A percentile compares a stretch with the other conserved stretches of the same genome.
These are phyloP conservation scores for Bemisia tabaci DNA, from an alignment of 1,140 invertebrate genomes.

Conservation along the genomic window DNA sequence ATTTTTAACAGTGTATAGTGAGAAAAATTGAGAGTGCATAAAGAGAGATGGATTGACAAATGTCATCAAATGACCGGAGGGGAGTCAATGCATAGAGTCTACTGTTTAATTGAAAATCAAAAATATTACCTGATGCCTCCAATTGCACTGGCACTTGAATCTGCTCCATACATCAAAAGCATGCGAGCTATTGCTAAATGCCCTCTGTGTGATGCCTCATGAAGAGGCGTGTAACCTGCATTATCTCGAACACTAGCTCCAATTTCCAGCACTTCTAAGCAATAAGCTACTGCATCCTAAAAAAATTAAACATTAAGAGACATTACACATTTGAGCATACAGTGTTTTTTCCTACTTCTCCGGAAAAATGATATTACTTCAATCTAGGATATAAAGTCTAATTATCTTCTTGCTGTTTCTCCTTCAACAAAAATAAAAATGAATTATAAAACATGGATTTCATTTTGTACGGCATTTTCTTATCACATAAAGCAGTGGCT, in stretches of 20 bases:
- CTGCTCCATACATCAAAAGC: slow-evolving; percentile 71
- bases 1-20: too few relatives aligned
- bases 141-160: slow-evolving; percentile 74
- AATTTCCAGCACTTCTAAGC: slow-evolving; percentile 67
- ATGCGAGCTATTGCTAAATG: slow-evolving; percentile 73
- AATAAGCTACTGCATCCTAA: slow-evolving; percentile 79
- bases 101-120: slow-evolving; percentile 7
- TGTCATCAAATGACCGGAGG: too few relatives aligned
- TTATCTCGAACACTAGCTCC: slow-evolving; percentile 79
- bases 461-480: too few relatives aligned
- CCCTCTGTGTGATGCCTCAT: slow-evolving; percentile 77
- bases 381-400: background rate
- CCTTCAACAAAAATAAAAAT: background rate
- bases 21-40: too few relatives aligned
- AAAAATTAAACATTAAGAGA: slow-evolving; percentile 15
- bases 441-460: too few relatives aligned
- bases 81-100: too few relatives aligned
- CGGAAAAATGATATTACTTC: background rate
- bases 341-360: background rate
- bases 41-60: too few relatives aligned
- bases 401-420: background rate
- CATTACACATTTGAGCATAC: too few relatives aligned
- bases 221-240: slow-evolving; percentile 84
- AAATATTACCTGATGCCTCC: slow-evolving; percentile 67
- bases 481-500: too few relatives aligned